These are phyloP conservation scores for Petrocephalus sullivani DNA, from an alignment of 2,797 vertebrate genomes.

Conservation along the genomic window DNA sequence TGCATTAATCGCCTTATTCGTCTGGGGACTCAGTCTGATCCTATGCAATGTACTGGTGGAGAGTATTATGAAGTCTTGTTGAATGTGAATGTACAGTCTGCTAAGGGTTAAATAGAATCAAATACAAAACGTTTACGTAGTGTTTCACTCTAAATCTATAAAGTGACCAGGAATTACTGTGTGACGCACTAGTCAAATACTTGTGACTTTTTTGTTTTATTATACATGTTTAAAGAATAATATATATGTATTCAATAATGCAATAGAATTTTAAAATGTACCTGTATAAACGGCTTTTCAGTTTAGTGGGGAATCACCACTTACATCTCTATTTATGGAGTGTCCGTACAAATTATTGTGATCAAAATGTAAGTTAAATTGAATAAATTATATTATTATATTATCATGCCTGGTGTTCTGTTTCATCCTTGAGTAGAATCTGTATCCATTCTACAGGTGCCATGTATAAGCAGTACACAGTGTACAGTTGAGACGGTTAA, in stretches of 20 bases:
- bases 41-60: slow-evolving; percentile 40
- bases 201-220: slow-evolving; percentile 57
- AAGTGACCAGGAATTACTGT: slow-evolving; percentile 25
- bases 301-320: slow-evolving; percentile 53
- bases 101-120: slow-evolving; percentile 30
- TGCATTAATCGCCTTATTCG: slow-evolving; percentile 54
- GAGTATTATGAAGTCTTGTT: slow-evolving; percentile 43
- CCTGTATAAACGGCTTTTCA: slow-evolving; percentile 51
- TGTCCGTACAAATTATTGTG: slow-evolving; percentile 27
- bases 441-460: background rate
- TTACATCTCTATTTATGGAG: slow-evolving; percentile 25
- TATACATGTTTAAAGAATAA: slow-evolving; percentile 13
- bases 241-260: slow-evolving; percentile 36
- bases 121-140: background rate
- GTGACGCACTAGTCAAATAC: slow-evolving; percentile 33
- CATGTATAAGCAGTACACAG: background rate
- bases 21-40: slow-evolving; percentile 25
- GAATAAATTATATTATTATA: slow-evolving; percentile 64
- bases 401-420: slow-evolving; percentile 38
- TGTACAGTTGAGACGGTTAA: background rate
- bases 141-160: slow-evolving; percentile 36
- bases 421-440: background rate
- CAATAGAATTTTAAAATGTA: slow-evolving; percentile 53
- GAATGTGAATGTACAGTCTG: slow-evolving; percentile 57
- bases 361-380: slow-evolving; percentile 39